These are phyloP conservation scores for Hippopotamyrus pictus DNA, from an alignment of 2,797 vertebrate genomes.

Conservation along the genomic window DNA sequence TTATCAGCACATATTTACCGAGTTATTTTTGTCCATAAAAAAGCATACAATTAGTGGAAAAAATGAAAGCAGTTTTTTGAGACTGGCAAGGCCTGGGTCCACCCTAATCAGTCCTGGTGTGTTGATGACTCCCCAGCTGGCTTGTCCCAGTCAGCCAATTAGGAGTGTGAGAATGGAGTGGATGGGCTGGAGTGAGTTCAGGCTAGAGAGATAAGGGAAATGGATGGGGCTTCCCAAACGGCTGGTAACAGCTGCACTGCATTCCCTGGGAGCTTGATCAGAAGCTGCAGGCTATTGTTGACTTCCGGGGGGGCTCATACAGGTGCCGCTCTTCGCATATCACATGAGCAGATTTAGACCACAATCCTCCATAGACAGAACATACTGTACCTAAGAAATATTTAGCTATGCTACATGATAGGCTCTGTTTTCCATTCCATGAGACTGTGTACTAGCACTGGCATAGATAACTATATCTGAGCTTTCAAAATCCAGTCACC, in stretches of 20 bases:
- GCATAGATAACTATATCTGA: neutral
- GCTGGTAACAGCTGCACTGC: slow-evolving; percentile 49
- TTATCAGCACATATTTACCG: neutral
- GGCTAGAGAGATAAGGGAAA: neutral
- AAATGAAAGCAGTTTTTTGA: neutral
- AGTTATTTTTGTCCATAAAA: neutral
- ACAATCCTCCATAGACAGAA: neutral
- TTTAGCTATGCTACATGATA: neutral
- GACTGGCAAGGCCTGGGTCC: neutral
- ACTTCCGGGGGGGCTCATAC: slow-evolving; percentile 22
- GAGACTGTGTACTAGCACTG: neutral
- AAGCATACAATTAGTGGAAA: neutral
- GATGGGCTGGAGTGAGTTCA: slow-evolving; percentile 23
- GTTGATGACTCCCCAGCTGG: neutral
- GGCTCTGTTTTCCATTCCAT: neutral
- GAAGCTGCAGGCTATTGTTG: slow-evolving; percentile 40
- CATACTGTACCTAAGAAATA: neutral
- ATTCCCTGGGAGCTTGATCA: slow-evolving; percentile 44
- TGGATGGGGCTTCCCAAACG: slow-evolving; percentile 32
- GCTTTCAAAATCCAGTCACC: neutral
- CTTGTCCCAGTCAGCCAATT: neutral
- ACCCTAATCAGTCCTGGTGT: neutral
- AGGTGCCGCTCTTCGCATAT: neutral
- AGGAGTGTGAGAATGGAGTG: neutral
- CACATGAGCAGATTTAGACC: neutral